Conservation (phyloP, 2,113 vertebrate species). For the Anolis sagrei region DNA sequence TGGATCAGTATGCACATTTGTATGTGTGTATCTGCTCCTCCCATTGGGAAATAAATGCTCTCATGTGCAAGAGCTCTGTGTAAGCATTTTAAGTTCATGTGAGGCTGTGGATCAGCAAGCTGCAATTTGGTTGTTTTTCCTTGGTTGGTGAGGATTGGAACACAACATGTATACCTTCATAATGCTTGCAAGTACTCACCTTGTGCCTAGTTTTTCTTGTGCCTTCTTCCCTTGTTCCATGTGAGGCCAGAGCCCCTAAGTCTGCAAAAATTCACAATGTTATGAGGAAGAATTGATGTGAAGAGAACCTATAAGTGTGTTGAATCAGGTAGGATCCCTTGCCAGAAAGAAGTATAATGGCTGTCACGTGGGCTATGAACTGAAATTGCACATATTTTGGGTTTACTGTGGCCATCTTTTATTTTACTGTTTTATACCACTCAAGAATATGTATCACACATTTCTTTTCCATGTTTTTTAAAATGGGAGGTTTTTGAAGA, state of each 20-base stretch:
- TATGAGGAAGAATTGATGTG: background rate
- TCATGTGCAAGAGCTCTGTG: background rate
- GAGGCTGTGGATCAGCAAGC: background rate
- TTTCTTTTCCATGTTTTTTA: conserved; percentile 40
- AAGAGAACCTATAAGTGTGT: background rate
- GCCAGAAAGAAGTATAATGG: conserved; percentile 16
- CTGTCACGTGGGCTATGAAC: background rate
- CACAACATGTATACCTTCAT: background rate
- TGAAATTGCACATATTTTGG: background rate
- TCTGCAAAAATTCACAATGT: background rate
- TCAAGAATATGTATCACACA: conserved; percentile 59
- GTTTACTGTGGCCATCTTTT: background rate
- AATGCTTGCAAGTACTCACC: background rate
- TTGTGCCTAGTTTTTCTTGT: background rate
- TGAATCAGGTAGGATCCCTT: conserved; percentile 49
- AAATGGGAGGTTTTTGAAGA: conserved; percentile 29
- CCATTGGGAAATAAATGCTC: background rate
- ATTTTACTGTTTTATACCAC: background rate
- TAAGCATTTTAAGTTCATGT: background rate
- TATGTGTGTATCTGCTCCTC: background rate
- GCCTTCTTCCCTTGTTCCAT: background rate
- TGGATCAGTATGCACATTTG: background rate
- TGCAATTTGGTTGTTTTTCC: background rate
- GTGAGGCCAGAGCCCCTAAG: background rate
- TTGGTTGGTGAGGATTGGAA: background rate